Percentiles rank a stretch among this genome's conserved stretches.
phyloP scores from a whole-genome alignment of 1,140 invertebrate genomes.

The Lordiphosa collinella region DNA sequence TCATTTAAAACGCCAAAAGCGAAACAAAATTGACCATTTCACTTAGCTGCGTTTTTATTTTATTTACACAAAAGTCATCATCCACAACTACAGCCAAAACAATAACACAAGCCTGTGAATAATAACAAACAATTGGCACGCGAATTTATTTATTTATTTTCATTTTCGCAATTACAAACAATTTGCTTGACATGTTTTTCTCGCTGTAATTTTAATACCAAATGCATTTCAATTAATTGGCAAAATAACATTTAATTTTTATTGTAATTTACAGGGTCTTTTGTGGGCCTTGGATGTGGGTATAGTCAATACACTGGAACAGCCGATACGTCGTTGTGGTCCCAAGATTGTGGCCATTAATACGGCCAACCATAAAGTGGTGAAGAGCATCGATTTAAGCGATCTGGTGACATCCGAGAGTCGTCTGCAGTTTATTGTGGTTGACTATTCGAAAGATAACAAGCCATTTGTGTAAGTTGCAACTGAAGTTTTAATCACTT shows the following conservation, averaged over 20 bases:
- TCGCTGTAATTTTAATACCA: background rate
- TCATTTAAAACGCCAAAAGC: constrained; percentile 5
- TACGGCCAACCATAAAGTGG: constrained; percentile 82
- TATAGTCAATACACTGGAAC: constrained; percentile 83
- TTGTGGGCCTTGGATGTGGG: constrained; percentile 86
- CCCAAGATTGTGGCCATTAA: constrained; percentile 85
- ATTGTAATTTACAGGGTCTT: constrained; percentile 79
- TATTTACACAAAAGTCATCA: constrained; percentile 44
- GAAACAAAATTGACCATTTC: background rate
- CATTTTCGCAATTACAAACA: constrained; percentile 5
- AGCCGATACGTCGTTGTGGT: constrained; percentile 83
- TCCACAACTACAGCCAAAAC: constrained; percentile 6
- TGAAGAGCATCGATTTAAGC: constrained; percentile 83
- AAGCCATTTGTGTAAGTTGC: constrained; percentile 76
- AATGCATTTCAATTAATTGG: constrained; percentile 3
- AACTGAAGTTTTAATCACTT: background rate
- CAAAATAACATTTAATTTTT: background rate
- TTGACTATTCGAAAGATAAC: constrained; percentile 79
- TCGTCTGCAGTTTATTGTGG: constrained; percentile 84
- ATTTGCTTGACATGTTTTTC: background rate
- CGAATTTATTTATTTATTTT: constrained; percentile 48
- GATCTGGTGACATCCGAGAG: constrained; percentile 81
- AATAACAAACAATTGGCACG: constrained; percentile 31
- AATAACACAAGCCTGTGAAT: constrained; percentile 7
- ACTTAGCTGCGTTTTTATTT: constrained; percentile 30